Percentiles rank a stretch among this genome's conserved stretches.
These are phyloP conservation scores for Trachymyrmex septentrionalis DNA, from an alignment of 1,140 invertebrate species.

Conservation along the genomic window DNA sequence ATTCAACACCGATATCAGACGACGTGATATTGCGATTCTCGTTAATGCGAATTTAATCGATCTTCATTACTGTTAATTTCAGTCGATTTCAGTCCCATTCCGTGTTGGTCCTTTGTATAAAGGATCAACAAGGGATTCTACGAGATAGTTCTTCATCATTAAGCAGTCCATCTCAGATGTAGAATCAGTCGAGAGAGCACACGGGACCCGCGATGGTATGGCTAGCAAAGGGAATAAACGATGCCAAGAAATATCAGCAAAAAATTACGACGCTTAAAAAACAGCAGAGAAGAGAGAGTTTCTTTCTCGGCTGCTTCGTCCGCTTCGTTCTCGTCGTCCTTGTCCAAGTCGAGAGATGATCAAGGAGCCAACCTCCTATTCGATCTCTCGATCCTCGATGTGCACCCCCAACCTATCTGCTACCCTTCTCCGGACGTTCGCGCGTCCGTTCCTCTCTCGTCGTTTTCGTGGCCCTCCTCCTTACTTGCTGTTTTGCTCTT, in stretches of 20 bases:
- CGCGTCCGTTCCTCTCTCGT: conserved; percentile 53
- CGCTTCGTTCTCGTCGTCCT: neutral
- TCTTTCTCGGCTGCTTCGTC: conserved; percentile 20
- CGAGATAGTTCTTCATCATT: conserved; percentile 22
- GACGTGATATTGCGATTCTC: neutral
- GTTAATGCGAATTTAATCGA: conserved; percentile 23
- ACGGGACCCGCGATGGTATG: neutral
- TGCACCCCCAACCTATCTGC: conserved; percentile 55
- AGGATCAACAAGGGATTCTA: neutral
- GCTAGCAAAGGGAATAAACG: conserved; percentile 59
- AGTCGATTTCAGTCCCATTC: neutral
- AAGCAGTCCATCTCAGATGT: conserved; percentile 13
- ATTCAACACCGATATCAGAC: neutral
- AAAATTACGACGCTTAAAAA: conserved; percentile 59
- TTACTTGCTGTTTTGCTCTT: conserved; percentile 70
- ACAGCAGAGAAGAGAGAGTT: conserved; percentile 16
- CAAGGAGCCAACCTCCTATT: conserved; percentile 20
- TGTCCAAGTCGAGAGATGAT: conserved; percentile 47
- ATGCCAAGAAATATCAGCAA: conserved; percentile 60
- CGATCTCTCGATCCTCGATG: conserved; percentile 74
- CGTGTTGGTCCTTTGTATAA: conserved; percentile 7
- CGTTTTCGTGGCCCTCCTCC: conserved; percentile 68
- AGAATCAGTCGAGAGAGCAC: conserved; percentile 23
- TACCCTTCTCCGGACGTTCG: conserved; percentile 42
- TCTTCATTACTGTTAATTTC: conserved; percentile 18